phyloP scores from a whole-genome alignment of 2,113 vertebrate genomes.

The Clarias macrocephalus region DNA sequence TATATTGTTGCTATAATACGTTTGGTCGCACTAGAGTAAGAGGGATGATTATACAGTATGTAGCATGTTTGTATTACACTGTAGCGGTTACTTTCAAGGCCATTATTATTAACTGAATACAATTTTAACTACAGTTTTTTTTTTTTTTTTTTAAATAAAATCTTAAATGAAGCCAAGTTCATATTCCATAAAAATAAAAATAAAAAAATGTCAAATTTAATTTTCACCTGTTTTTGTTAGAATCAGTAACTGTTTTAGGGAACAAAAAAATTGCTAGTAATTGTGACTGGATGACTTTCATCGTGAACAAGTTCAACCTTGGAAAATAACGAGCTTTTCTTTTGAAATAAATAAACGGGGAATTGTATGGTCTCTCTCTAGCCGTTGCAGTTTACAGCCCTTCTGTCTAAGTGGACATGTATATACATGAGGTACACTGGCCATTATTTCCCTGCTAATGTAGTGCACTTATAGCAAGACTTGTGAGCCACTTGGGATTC shows the following conservation, averaged over 20 bases:
- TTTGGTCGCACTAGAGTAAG: not conserved
- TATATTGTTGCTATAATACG: not conserved
- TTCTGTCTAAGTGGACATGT: slow-evolving; percentile 23
- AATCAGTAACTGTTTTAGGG: not conserved
- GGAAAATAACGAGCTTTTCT: not conserved
- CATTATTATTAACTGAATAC: not conserved
- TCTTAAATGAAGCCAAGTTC: not conserved
- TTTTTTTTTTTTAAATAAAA: not conserved
- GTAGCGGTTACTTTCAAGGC: not conserved
- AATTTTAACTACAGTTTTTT: not conserved
- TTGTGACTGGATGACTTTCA: not conserved
- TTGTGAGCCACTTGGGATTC: slow-evolving; percentile 32
- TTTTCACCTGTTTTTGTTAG: not conserved
- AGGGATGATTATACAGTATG: not conserved
- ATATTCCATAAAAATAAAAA: not conserved
- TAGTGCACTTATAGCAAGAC: slow-evolving; percentile 20
- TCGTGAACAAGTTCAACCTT: not conserved
- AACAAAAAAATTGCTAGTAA: not conserved
- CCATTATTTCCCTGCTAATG: slow-evolving; percentile 30
- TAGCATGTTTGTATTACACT: not conserved
- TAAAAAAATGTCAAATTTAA: not conserved
- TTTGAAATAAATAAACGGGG: slow-evolving; percentile 3
- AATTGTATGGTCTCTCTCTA: too few species aligned
- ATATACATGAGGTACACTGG: slow-evolving; percentile 7
- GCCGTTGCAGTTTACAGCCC: not conserved